phyloP scores from a whole-genome alignment of 2,113 vertebrate species.

The Mormoops blainvillei region DNA sequence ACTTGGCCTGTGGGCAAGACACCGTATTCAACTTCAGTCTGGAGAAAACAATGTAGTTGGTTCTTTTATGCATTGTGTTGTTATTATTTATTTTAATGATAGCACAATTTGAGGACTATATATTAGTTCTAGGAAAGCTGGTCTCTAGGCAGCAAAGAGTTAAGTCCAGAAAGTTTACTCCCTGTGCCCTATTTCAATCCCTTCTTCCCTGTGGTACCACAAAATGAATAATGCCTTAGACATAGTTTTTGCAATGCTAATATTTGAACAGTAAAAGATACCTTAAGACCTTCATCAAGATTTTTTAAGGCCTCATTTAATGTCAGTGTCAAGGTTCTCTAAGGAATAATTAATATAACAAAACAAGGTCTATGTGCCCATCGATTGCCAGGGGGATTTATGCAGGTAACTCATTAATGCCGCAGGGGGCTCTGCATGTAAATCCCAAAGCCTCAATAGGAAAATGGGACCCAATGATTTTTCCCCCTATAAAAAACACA shows the following conservation, averaged over 20 bases:
- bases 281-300: conserved; percentile 77
- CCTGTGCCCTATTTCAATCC: neutral
- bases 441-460: conserved; percentile 74
- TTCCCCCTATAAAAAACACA: conserved; percentile 62
- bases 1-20: conserved; percentile 57
- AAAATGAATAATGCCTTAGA: conserved; percentile 71
- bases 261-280: conserved; percentile 74
- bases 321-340: conserved; percentile 75
- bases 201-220: conserved; percentile 45
- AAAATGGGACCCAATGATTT: conserved; percentile 68
- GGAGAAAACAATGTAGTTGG: conserved; percentile 42
- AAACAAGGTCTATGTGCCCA: conserved; percentile 77
- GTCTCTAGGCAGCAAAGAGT: neutral
- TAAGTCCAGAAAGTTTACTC: conserved; percentile 41
- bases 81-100: conserved; percentile 38
- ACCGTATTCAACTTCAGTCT: conserved; percentile 63
- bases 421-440: conserved; percentile 74
- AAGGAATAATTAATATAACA: conserved; percentile 82
- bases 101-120: neutral
- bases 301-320: conserved; percentile 73
- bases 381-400: conserved; percentile 81
- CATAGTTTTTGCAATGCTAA: conserved; percentile 72
- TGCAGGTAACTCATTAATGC: conserved; percentile 85
- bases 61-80: conserved; percentile 23
- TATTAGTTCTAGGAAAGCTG: neutral